Percentiles rank a stretch among this genome's conserved stretches.
Evolutionary conservation across 2,888 invertebrate species (phyloP).

Genomic region (Limenitis camilla): DNA sequence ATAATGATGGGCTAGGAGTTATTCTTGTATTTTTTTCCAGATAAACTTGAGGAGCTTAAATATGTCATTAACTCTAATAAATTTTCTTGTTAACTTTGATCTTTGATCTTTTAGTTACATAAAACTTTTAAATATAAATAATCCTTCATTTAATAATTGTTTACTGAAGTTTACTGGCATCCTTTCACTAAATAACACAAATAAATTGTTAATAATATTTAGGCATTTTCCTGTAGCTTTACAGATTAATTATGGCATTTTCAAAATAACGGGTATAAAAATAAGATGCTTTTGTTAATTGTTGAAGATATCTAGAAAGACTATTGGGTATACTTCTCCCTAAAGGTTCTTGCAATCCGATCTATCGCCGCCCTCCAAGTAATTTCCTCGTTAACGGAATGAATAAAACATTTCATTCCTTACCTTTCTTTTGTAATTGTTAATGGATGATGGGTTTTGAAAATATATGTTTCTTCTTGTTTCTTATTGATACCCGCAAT

Average conservation of each 20-base stretch:
- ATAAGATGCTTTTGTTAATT: slow-evolving; percentile 56
- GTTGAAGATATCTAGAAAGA: slow-evolving; percentile 58
- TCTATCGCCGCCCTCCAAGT: slow-evolving; percentile 65
- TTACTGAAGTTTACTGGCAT: no score
- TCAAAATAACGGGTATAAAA: slow-evolving; percentile 25
- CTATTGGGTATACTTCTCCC: slow-evolving; percentile 65
- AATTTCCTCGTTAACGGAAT: slow-evolving; percentile 73
- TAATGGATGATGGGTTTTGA: slow-evolving; percentile 71
- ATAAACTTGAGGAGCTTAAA: no score
- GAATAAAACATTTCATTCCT: slow-evolving; percentile 74
- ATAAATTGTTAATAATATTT: not conserved
- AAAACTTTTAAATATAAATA: no score
- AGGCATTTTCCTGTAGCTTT: not conserved
- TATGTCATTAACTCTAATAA: no score
- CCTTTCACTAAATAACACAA: not conserved
- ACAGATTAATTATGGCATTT: slow-evolving; percentile 16
- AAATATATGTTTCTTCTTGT: slow-evolving; percentile 62
- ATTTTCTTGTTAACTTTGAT: no score
- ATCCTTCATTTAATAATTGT: no score
- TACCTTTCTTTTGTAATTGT: slow-evolving; percentile 73
- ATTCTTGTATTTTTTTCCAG: no score
- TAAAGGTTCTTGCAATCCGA: slow-evolving; percentile 70
- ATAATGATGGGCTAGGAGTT: no score
- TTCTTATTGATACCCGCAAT: slow-evolving; percentile 28
- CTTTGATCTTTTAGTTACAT: no score